Base-by-base conservation (phyloP, 2,888 invertebrate genomes). In the Caenorhabditis virilis region DNA sequence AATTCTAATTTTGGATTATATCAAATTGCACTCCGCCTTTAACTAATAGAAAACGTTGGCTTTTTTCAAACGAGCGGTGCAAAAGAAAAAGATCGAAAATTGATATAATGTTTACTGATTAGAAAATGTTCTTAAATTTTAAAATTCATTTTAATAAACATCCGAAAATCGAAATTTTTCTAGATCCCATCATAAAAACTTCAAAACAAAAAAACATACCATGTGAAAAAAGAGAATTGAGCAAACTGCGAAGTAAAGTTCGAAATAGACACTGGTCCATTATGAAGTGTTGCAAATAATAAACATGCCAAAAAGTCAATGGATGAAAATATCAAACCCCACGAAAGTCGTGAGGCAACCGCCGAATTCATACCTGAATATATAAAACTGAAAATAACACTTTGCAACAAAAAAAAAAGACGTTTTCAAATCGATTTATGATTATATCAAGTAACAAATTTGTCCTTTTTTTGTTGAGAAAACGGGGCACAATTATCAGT, bases 201-300 rank as follows among this genome's bases (percentile, higher is more conserved):
- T n/a, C n/a, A n/a, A n/a, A n/a, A n/a, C n/a, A n/a, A n/a, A n/a
- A n/a, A n/a, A n/a, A n/a, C n/a, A n/a, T 35, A 72, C 72, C 72
- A 58, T 2, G 64, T 61, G 62, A 78, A 76, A 27, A 66, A 66
- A 33, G 69, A 79, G 50, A 68, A 69, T 22, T 63, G 46, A 13
- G 59, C 38, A 49, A 81, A 77, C 38, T 81, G 78, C 0, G 42
- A 41, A 9, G 62, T 65, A 33, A 80, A 69, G 50, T 77, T 72
- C 22, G 47, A 45, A 23, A 71, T 50, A 1, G 76, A 66, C 30
- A 77, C 60, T 1, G 56, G 36, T n/a, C 59, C 53, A 41, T 74
- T 69, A 49, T 80, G 78, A 20, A 74, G 71, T 25, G 48, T 66
- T 1, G 69, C 52, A 43, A 53, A 61, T 20, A 73, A 38, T n/a